A percentile compares a stretch with the other conserved stretches of the same genome.
These are phyloP conservation scores for Zoanthus sansibaricus DNA, from an alignment of 92 coral and sea anemone genomes.

Conservation along the genomic window DNA sequence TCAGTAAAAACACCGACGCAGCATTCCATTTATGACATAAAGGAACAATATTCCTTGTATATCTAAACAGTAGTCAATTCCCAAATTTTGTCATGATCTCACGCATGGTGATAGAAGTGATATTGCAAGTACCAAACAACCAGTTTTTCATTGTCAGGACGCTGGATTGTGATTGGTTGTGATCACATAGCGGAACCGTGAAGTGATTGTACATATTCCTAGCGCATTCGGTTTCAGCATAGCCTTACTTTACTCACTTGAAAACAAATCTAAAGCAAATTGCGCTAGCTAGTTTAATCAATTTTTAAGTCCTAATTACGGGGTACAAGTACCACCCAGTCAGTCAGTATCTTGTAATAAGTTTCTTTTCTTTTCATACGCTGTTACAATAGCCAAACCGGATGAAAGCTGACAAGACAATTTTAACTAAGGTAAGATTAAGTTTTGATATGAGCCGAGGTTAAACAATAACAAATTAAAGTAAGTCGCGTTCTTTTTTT, in stretches of 20 bases:
- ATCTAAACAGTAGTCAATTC: too few species aligned
- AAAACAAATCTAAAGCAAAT: neutral
- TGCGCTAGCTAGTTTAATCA: neutral
- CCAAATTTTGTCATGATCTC: neutral
- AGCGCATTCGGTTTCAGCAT: neutral
- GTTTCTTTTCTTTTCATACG: too few species aligned
- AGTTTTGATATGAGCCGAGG: neutral
- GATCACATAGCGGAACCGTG: slow-evolving; percentile 19
- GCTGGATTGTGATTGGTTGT: neutral
- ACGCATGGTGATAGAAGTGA: neutral
- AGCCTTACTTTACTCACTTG: neutral
- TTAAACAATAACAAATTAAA: neutral
- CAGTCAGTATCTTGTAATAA: too few species aligned
- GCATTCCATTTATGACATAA: too few species aligned
- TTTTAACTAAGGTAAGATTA: neutral
- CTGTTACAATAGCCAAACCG: too few species aligned
- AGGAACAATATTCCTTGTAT: too few species aligned
- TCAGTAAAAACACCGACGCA: too few species aligned
- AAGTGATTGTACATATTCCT: slow-evolving; percentile 2
- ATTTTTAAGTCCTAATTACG: neutral
- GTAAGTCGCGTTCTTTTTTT: neutral
- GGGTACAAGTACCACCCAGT: too few species aligned
- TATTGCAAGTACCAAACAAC: slow-evolving; percentile 5
- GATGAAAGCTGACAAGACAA: too few species aligned
- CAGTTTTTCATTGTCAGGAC: slow-evolving; percentile 6